Evolutionary conservation across 1,140 invertebrate genomes (phyloP).

Genomic region (Monochamus saltuarius): DNA sequence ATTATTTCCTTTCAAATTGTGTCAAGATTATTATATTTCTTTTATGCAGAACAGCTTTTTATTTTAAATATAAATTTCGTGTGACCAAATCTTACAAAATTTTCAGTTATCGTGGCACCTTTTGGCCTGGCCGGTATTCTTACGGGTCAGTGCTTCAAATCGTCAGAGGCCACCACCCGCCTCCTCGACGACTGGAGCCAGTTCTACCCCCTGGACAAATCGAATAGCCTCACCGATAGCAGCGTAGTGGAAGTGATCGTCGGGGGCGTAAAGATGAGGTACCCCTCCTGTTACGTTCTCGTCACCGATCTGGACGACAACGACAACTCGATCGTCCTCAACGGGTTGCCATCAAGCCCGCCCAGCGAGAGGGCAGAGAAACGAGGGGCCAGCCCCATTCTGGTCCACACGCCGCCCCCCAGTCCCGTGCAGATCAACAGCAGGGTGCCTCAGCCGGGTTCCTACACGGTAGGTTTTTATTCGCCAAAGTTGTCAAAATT

Average conservation of each 20-base stretch:
- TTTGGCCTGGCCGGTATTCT: slow-evolving; percentile 89
- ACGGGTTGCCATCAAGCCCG: neutral
- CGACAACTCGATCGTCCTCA: slow-evolving; percentile 30
- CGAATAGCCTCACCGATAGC: slow-evolving; percentile 47
- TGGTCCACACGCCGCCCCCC: slow-evolving; percentile 45
- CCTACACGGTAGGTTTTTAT: slow-evolving; percentile 42
- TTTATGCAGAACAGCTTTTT: too few species aligned
- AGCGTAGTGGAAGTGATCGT: slow-evolving; percentile 61
- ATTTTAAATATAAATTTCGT: too few species aligned
- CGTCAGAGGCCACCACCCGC: slow-evolving; percentile 72
- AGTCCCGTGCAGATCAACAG: slow-evolving; percentile 56
- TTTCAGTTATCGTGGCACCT: slow-evolving; percentile 87
- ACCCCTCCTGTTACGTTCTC: slow-evolving; percentile 91
- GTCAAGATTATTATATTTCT: too few species aligned
- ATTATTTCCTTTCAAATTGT: too few species aligned
- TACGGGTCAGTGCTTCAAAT: slow-evolving; percentile 81
- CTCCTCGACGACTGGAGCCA: slow-evolving; percentile 91
- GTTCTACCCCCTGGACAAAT: slow-evolving; percentile 83
- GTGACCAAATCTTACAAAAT: neutral
- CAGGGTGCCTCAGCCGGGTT: slow-evolving; percentile 51
- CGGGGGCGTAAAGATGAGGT: slow-evolving; percentile 90
- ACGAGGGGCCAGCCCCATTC: slow-evolving; percentile 10
- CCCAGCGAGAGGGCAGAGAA: slow-evolving; percentile 10
- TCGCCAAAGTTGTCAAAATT: too few species aligned
- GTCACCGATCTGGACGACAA: slow-evolving; percentile 84